A percentile compares a stretch with the other conserved stretches of the same genome.
Conservation (phyloP, 1,140 invertebrate genomes). For the Sinella curviseta region DNA sequence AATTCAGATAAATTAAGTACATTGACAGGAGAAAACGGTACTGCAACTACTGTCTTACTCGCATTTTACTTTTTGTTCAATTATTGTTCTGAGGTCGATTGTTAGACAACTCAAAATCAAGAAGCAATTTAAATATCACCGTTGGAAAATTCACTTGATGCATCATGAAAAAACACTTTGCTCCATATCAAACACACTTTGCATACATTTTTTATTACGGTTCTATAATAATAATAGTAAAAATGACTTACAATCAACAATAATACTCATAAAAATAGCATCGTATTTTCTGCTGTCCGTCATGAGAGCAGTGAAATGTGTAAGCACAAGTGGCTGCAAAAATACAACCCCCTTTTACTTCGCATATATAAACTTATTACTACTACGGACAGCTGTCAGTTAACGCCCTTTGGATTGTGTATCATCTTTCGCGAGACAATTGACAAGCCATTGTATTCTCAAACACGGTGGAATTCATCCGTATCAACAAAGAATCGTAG, state of each 20-base stretch:
- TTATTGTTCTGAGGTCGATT: not conserved
- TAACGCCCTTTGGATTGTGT: slow-evolving; percentile 42
- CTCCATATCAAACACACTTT: not conserved
- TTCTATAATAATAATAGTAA: not conserved
- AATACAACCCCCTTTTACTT: slow-evolving; percentile 10
- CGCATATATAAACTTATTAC: slow-evolving; percentile 37
- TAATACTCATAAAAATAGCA: not conserved
- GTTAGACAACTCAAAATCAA: not conserved
- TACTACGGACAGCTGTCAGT: slow-evolving; percentile 42
- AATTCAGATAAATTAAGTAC: slow-evolving; percentile 22
- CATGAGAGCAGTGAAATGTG: not conserved
- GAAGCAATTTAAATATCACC: not conserved
- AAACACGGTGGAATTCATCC: slow-evolving; percentile 22
- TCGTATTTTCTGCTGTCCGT: not conserved
- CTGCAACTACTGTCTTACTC: slow-evolving; percentile 20
- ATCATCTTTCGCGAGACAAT: slow-evolving; percentile 33
- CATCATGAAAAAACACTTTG: not conserved
- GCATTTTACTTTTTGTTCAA: not conserved
- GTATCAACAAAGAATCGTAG: not conserved
- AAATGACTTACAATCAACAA: too few relatives aligned
- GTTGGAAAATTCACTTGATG: slow-evolving; percentile 1
- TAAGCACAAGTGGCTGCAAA: not conserved
- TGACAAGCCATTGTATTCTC: slow-evolving; percentile 22
- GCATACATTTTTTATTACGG: not conserved
- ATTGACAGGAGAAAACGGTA: slow-evolving; percentile 25